phyloP scores from a whole-genome alignment of 2,113 vertebrate species.

The Petromus typicus region DNA sequence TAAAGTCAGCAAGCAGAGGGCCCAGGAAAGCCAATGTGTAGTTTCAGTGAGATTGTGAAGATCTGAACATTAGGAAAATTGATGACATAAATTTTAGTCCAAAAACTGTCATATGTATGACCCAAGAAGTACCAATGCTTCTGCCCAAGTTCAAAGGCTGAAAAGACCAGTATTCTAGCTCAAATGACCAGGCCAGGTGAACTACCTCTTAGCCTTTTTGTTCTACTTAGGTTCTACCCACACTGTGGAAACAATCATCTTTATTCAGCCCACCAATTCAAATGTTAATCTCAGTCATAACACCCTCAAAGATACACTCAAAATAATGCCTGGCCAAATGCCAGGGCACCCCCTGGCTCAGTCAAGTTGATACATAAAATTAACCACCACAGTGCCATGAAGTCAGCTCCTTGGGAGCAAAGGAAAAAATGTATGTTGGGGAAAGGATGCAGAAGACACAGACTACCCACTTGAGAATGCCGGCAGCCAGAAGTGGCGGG shows the following conservation, averaged over 20 bases:
- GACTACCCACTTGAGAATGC: not conserved
- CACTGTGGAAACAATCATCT: not conserved
- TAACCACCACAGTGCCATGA: not conserved
- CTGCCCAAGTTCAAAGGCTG: not conserved
- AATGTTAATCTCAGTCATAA: slow-evolving; percentile 10
- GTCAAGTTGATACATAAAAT: not conserved
- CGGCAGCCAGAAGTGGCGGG: slow-evolving; percentile 6
- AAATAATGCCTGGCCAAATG: slow-evolving; percentile 21
- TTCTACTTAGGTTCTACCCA: not conserved
- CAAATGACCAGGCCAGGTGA: not conserved
- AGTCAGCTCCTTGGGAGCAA: not conserved
- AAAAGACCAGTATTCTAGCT: not conserved
- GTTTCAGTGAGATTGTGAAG: not conserved
- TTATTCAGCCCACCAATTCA: not conserved
- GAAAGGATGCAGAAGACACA: slow-evolving; percentile 20
- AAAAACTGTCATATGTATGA: not conserved
- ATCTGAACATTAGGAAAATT: not conserved
- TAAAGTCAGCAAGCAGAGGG: not conserved
- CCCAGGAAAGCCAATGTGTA: not conserved
- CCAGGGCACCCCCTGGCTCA: not conserved
- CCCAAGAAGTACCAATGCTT: not conserved
- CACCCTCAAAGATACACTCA: not conserved
- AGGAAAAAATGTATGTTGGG: not conserved
- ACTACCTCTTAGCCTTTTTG: not conserved
- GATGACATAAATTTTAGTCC: not conserved